Percentiles rank a stretch among this genome's conserved stretches.
Evolutionary conservation across 2,888 invertebrate species (phyloP).

Genomic region (Drosophila cognata): DNA sequence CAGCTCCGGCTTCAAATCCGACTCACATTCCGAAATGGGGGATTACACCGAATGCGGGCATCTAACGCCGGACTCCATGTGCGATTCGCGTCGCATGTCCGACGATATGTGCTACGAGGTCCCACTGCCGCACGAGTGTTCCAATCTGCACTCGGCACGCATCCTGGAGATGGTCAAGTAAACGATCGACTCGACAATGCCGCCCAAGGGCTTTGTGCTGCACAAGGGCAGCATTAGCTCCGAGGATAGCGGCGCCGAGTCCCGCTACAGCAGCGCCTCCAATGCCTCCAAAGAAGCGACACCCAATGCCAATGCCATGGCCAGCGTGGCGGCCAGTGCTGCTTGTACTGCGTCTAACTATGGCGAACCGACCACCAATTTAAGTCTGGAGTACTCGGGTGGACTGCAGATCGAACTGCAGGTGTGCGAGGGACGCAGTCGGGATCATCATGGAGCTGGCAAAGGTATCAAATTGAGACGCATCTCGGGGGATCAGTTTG

Average conservation of each 20-base stretch:
- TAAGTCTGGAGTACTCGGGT: constrained; percentile 91
- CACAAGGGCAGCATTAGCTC: constrained; percentile 84
- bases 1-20: constrained; percentile 87
- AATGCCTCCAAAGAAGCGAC: constrained; percentile 61
- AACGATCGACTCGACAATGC: constrained; percentile 91
- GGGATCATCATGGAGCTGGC: constrained; percentile 87
- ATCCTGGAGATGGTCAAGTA: constrained; percentile 92
- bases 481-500: constrained; percentile 94
- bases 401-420: constrained; percentile 94
- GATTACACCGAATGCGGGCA: constrained; percentile 85
- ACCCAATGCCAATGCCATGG: constrained; percentile 40
- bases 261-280: constrained; percentile 69
- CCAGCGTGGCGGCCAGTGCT: constrained; percentile 7
- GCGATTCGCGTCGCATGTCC: constrained; percentile 84
- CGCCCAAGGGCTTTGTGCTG: constrained; percentile 88
- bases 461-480: constrained; percentile 94
- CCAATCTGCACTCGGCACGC: constrained; percentile 91
- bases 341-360: constrained; percentile 7
- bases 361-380: constrained; percentile 85
- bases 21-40: constrained; percentile 87
- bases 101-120: constrained; percentile 88
- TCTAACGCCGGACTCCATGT: constrained; percentile 84
- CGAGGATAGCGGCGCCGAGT: constrained; percentile 70
- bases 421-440: constrained; percentile 89
- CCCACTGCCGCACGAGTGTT: constrained; percentile 91